Conservation (phyloP, 53 echinoderm and acorn worm species). For the Hippasteria phrygiana region DNA sequence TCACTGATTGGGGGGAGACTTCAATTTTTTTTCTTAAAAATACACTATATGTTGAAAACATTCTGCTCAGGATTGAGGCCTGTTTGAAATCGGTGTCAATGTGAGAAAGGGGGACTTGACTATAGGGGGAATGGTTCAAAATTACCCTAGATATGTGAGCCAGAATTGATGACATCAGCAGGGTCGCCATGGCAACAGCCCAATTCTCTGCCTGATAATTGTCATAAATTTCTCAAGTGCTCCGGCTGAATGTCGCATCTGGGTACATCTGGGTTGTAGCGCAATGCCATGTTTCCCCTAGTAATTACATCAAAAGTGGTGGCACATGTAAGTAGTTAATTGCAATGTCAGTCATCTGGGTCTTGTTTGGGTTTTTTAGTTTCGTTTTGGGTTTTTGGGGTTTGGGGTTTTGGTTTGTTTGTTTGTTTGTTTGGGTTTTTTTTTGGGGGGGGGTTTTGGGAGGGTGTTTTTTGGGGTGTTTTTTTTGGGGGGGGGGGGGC, state of each 20-base stretch:
- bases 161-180: background rate
- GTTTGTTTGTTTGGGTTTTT: no score
- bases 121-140: background rate
- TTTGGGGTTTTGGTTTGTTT: no score
- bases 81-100: background rate
- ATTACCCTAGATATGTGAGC: constrained; percentile 16
- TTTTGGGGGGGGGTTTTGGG: no score
- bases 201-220: background rate
- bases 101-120: background rate
- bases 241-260: background rate
- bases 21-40: background rate
- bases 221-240: background rate
- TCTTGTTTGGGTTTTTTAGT: no score
- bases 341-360: no score
- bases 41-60: background rate
- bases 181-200: constrained; percentile 3
- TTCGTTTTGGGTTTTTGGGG: no score
- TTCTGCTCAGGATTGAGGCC: no score
- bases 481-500: no score
- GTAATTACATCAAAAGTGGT: background rate
- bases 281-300: background rate
- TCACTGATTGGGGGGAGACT: background rate
- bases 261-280: background rate
- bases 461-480: no score
- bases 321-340: constrained; percentile 2